Evolutionary conservation across 2,888 invertebrate genomes (phyloP), one percentile per base, ranked within the genome.

Genomic region (Euplagia quadripunctaria): DNA sequence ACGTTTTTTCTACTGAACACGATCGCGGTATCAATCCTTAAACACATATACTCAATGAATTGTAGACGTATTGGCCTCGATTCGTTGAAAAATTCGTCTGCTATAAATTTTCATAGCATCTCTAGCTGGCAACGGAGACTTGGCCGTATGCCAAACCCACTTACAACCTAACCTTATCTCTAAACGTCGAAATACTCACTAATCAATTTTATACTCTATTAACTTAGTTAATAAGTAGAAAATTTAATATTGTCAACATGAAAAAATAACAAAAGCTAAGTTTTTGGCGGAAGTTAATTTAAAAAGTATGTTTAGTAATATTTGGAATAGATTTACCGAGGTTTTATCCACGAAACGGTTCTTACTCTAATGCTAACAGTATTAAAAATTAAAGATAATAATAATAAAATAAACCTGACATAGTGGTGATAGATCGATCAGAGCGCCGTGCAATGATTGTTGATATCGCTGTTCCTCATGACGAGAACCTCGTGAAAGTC

Each of bases 111-210:
- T 82, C 82, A 81, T 84, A 81, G 83, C 80, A 77, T 79, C 74
- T 74, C 75, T 75, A 74, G 75, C 69, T 72, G 77, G 79, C 79
- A 79, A 68, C n/a, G 42, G 41, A 41, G 58, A 73, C 76, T 83
- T 89, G 90, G 90, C 78, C 0, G 16, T n/a, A 58, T 68, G 87
- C 90, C 90, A 89, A 85, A 75, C 81, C 75, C 76, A 75, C 81
- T 80, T 81, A 79, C 73, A 81, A 75, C 49, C 74, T 79, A 82
- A 80, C 73, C 78, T 71, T 76, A 76, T 68, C 73, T 68, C 58
- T 68, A 74, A 79, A 82, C 77, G 81, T 83, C 79, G 75, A 81
- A 79, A 68, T 64, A 61, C 43, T 69, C 16, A 70, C 75, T 76
- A 82, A 82, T 79, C 70, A 74, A 84, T 77, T 82, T 81, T 74